phyloP scores from a whole-genome alignment of 1,140 invertebrate genomes.

The Papilio dardanus region DNA sequence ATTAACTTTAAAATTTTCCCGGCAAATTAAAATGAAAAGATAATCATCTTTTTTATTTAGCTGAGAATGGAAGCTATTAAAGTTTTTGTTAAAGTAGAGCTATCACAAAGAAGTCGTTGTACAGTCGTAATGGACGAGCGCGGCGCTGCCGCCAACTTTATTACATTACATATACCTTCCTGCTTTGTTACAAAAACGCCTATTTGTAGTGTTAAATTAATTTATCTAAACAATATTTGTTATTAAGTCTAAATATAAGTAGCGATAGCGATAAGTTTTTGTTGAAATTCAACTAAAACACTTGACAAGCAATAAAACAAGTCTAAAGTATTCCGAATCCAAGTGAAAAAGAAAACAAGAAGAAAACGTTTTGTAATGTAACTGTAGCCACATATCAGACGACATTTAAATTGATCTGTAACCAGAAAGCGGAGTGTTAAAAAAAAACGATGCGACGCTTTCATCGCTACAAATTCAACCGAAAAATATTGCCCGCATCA shows the following conservation, averaged over 20 bases:
- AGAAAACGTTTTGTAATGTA: constrained; percentile 35
- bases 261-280: not conserved
- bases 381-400: constrained; percentile 38
- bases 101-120: constrained; percentile 16
- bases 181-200: not conserved
- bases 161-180: constrained; percentile 4
- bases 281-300: not conserved
- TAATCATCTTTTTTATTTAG: constrained; percentile 10
- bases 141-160: constrained; percentile 10
- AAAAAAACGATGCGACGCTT: constrained; percentile 72
- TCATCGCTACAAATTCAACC: constrained; percentile 75
- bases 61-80: constrained; percentile 1
- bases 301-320: constrained; percentile 11
- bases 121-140: constrained; percentile 10
- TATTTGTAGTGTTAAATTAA: not conserved
- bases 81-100: constrained; percentile 5
- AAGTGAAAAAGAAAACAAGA: constrained; percentile 8
- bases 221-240: not conserved
- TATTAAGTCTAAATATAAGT: not conserved
- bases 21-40: constrained; percentile 1
- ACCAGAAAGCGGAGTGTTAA: constrained; percentile 60
- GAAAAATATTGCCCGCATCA: constrained; percentile 79
- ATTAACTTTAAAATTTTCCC: not conserved
- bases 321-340: constrained; percentile 1
- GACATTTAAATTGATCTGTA: constrained; percentile 58